Evolutionary conservation across 2,113 vertebrate genomes (phyloP), one percentile per base, ranked within the genome.

Genomic region (Brachypteracias leptosomus): DNA sequence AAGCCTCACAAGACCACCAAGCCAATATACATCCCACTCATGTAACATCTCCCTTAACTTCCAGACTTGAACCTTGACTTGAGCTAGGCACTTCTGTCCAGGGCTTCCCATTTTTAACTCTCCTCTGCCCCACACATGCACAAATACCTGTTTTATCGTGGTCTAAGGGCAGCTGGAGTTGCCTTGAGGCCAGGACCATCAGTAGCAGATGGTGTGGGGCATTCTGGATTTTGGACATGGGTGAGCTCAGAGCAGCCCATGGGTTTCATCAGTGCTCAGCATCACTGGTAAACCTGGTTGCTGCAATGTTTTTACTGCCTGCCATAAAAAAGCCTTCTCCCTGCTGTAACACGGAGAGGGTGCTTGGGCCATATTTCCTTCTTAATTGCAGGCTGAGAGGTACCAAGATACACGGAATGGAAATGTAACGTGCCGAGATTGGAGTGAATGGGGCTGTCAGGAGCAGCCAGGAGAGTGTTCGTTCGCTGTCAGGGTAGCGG

Each of bases 371-470:
- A 6, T 91, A 79, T 96, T 97, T 97, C 91, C 88, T 96, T 96
- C 92, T 87, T 92, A 74, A 90, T 89, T 93, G 59, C 17, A 25
- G 84, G 42, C 68, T 52, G 85, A 71, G 90, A 85, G 77, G 77
- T 93, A 93, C 71, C 79, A 73, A 97, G 92, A 76, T 35, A 13
- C 79, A 31, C n/a, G 4, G 81, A 83, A 85, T 89, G 93, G 94
- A 95, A 92, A 29, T 26, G 22, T 63, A 78, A 79, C 40, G 84
- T 13, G 28, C 57, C 9, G 54, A 52, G 93, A 20, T 33, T 82
- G 89, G 77, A 79, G 54, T 35, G 54, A 93, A 91, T 80, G 91
- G 78, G 80, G 88, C 89, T 95, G 94, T 90, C 96, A 96, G 67
- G 59, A 88, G 70, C 85, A 91, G 85, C 93, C 40, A 22, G 85